A percentile compares a stretch with the other conserved stretches of the same genome.
Conservation (phyloP, 1,140 invertebrate species). For the Spodoptera frugiperda region DNA sequence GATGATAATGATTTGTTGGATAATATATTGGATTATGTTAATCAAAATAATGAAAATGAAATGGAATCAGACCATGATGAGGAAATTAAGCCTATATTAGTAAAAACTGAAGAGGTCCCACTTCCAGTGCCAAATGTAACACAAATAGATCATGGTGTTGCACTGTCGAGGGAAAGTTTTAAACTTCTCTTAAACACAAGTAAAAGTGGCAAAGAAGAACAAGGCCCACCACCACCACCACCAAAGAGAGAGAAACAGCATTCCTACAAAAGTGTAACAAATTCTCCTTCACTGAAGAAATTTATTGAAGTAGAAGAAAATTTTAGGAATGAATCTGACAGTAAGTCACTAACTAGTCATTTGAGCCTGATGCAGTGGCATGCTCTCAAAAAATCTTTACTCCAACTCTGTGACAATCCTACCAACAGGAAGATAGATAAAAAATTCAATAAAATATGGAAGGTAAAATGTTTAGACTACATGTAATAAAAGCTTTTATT, state of each 20-base stretch:
- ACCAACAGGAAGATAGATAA: slow-evolving; percentile 70
- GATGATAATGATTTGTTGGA: slow-evolving; percentile 65
- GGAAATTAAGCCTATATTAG: slow-evolving; percentile 51
- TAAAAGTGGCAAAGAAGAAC: slow-evolving; percentile 2
- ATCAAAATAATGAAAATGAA: slow-evolving; percentile 65
- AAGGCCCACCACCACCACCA: background rate
- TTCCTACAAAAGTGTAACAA: slow-evolving; percentile 65
- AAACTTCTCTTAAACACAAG: slow-evolving; percentile 45
- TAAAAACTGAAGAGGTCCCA: background rate
- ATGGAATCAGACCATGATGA: slow-evolving; percentile 51
- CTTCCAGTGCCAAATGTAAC: background rate
- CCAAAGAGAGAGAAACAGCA: slow-evolving; percentile 50
- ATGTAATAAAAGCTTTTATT: slow-evolving; percentile 61
- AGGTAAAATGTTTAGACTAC: slow-evolving; percentile 76
- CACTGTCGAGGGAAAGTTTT: slow-evolving; percentile 59
- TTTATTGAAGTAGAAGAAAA: slow-evolving; percentile 78
- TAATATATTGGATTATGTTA: slow-evolving; percentile 74
- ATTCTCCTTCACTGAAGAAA: slow-evolving; percentile 62
- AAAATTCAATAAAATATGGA: slow-evolving; percentile 76
- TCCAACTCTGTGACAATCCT: slow-evolving; percentile 57
- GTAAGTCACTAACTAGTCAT: slow-evolving; percentile 73
- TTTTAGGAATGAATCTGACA: slow-evolving; percentile 68
- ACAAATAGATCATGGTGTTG: slow-evolving; percentile 54
- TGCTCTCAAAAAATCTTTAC: slow-evolving; percentile 65
- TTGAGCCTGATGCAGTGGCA: slow-evolving; percentile 84